These are phyloP conservation scores for Nettapus auritus DNA, from an alignment of 2,113 vertebrate species.

Conservation along the genomic window DNA sequence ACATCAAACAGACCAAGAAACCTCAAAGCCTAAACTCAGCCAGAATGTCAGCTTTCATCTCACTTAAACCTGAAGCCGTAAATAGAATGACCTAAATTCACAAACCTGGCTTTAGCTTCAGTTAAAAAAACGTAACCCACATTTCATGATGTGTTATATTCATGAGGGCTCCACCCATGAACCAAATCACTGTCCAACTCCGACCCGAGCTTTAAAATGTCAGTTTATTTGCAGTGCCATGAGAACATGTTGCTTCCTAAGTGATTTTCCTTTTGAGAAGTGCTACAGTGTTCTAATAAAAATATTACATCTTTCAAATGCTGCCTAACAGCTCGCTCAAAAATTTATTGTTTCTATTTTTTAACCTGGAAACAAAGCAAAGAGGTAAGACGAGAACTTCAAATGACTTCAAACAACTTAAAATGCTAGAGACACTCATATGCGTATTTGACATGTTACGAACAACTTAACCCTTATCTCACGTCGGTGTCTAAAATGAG, in stretches of 20 bases:
- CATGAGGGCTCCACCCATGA: slow-evolving; percentile 33
- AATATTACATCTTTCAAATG: background rate
- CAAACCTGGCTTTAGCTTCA: slow-evolving; percentile 45
- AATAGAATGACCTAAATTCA: slow-evolving; percentile 52
- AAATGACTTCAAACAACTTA: background rate
- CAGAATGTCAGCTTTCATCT: slow-evolving; percentile 52
- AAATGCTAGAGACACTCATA: background rate
- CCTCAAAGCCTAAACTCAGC: slow-evolving; percentile 48
- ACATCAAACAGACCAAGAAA: slow-evolving; percentile 64
- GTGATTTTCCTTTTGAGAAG: background rate
- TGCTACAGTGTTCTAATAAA: background rate
- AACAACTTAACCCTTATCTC: rapidly evolving
- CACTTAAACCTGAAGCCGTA: slow-evolving; percentile 40
- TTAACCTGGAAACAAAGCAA: too few species aligned
- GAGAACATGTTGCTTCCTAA: background rate
- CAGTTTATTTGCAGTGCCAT: background rate
- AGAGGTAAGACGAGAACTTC: background rate
- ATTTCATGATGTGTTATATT: background rate
- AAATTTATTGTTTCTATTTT: background rate
- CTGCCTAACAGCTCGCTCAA: background rate
- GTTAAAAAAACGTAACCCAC: slow-evolving; percentile 12
- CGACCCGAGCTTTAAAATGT: background rate
- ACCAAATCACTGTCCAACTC: background rate
- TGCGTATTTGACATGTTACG: background rate
- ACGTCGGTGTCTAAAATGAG: background rate